A percentile compares a stretch with the other conserved stretches of the same genome.
Conservation (phyloP, 2,797 vertebrate species). For the Gastrophryne carolinensis region DNA sequence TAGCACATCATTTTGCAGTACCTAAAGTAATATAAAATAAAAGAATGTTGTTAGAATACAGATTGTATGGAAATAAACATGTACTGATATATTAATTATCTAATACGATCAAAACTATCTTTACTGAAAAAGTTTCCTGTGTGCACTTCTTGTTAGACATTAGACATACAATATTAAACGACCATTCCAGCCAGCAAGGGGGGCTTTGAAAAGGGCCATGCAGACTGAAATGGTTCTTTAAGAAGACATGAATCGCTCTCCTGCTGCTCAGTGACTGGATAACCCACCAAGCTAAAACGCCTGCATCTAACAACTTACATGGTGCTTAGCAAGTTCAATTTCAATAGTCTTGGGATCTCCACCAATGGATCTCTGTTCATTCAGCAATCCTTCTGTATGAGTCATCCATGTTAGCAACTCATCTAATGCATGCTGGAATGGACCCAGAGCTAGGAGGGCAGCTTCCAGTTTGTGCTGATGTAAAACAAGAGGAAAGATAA, state of each 20-base stretch:
- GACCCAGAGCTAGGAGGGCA: constrained; percentile 91
- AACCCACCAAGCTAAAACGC: too few species aligned
- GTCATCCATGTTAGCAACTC: constrained; percentile 93
- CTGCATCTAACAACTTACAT: constrained; percentile 74
- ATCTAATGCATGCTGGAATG: constrained; percentile 96
- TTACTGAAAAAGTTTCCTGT: too few species aligned
- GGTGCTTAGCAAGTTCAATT: constrained; percentile 97
- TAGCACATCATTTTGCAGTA: constrained; percentile 93
- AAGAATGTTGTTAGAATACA: neutral
- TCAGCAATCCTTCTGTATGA: constrained; percentile 89
- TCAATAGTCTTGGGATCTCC: constrained; percentile 96
- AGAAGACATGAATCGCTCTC: too few species aligned
- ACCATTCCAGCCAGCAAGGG: too few species aligned
- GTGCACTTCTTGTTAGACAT: too few species aligned
- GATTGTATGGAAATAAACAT: too few species aligned
- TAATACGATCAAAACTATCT: too few species aligned
- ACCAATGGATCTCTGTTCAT: constrained; percentile 87
- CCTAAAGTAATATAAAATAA: constrained; percentile 65
- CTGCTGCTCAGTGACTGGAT: too few species aligned
- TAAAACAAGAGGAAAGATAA: neutral
- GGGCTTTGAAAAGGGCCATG: too few species aligned
- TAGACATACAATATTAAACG: too few species aligned
- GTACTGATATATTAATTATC: too few species aligned
- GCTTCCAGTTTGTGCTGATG: constrained; percentile 93
- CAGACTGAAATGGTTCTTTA: too few species aligned